A percentile compares a stretch with the other conserved stretches of the same genome.
Evolutionary conservation across 2,113 vertebrate genomes (phyloP).

Genomic region (Perca flavescens): DNA sequence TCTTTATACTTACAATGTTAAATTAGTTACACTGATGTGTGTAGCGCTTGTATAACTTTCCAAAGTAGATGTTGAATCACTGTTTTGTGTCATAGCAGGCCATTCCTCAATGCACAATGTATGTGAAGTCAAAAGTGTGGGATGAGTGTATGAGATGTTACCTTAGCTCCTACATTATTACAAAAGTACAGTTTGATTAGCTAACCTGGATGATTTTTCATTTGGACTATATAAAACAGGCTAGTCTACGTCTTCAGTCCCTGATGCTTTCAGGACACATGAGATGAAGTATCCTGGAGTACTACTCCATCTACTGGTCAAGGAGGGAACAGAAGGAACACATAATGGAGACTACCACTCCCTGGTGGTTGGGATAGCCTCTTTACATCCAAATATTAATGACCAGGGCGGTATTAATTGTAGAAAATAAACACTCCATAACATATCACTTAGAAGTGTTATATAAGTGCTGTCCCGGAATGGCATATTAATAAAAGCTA

Average conservation of each 20-base stretch:
- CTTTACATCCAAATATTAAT: background rate
- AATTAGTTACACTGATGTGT: background rate
- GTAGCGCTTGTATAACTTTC: background rate
- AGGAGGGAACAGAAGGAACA: slow-evolving; percentile 6
- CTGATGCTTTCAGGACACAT: background rate
- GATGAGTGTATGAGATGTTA: background rate
- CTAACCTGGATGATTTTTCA: background rate
- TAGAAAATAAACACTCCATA: background rate
- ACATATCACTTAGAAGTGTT: background rate
- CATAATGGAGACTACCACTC: background rate
- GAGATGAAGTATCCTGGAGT: slow-evolving; percentile 19
- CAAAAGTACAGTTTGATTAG: background rate
- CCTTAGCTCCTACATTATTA: background rate
- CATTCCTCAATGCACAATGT: background rate
- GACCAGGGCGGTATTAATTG: background rate
- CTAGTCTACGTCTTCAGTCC: too few relatives aligned
- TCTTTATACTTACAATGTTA: background rate
- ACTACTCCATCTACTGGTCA: slow-evolving; percentile 64
- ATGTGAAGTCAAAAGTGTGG: background rate
- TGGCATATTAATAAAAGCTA: background rate
- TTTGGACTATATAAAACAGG: background rate
- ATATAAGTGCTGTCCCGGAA: background rate
- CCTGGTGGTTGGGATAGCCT: background rate
- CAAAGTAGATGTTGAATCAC: background rate
- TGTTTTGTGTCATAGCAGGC: background rate